These are phyloP conservation scores for Morinoia aosen DNA, from an alignment of 2,888 invertebrate species.

Conservation along the genomic window DNA sequence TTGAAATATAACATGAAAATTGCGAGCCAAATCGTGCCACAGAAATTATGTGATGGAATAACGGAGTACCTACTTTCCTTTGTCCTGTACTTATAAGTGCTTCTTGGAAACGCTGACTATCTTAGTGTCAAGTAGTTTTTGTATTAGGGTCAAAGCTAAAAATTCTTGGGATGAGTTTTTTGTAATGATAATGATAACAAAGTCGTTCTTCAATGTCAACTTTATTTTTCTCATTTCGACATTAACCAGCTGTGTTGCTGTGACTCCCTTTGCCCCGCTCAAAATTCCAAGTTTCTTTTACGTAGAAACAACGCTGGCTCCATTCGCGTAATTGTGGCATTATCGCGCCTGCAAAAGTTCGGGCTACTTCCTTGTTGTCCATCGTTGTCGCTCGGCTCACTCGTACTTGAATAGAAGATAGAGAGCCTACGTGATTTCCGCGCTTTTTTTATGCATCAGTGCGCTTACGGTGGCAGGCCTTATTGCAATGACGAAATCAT, in stretches of 20 bases:
- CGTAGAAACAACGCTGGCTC: not conserved
- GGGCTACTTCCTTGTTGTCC: not conserved
- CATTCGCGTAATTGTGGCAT: not conserved
- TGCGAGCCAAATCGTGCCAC: not conserved
- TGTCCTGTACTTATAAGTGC: not conserved
- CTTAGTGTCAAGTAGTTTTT: not conserved
- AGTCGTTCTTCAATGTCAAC: not conserved
- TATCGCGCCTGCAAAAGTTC: not conserved
- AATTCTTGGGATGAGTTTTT: not conserved
- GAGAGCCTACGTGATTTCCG: not conserved
- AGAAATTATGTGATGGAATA: not conserved
- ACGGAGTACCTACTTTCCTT: not conserved
- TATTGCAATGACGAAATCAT: not conserved
- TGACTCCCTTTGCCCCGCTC: not conserved
- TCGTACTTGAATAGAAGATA: not conserved
- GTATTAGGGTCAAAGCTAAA: not conserved
- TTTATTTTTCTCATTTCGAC: not conserved
- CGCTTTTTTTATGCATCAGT: not conserved
- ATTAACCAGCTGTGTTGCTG: not conserved
- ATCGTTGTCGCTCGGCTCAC: not conserved
- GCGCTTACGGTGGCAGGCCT: not conserved
- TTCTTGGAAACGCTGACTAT: not conserved
- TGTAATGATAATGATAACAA: not conserved
- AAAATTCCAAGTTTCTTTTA: not conserved
- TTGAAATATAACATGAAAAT: not conserved